Conservation (phyloP, 2,888 invertebrate genomes). For the Phasia obesa region DNA sequence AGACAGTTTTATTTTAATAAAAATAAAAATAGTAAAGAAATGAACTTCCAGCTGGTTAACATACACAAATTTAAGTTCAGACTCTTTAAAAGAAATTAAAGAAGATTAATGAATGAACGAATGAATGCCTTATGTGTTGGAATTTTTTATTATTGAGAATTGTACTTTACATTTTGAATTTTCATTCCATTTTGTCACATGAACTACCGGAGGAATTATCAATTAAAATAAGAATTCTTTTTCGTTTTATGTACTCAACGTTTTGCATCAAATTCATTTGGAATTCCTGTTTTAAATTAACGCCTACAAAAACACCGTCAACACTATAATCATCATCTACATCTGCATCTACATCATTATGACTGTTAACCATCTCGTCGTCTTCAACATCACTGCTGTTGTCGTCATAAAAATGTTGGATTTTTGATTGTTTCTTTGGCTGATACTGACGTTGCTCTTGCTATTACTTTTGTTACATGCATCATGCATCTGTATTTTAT, state of each 20-base stretch:
- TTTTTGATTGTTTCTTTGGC: slow-evolving; percentile 59
- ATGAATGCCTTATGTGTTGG: slow-evolving; percentile 56
- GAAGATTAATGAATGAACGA: slow-evolving; percentile 66
- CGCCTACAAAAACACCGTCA: slow-evolving; percentile 55
- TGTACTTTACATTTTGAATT: slow-evolving; percentile 24
- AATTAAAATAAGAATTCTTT: slow-evolving; percentile 69
- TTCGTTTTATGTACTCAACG: slow-evolving; percentile 65
- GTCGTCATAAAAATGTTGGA: slow-evolving; percentile 54
- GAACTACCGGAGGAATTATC: slow-evolving; percentile 59
- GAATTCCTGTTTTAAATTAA: slow-evolving; percentile 66
- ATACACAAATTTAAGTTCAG: background rate
- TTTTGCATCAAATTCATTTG: slow-evolving; percentile 62
- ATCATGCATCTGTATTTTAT: slow-evolving; percentile 55
- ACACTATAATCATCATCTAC: background rate
- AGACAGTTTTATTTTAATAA: slow-evolving; percentile 1
- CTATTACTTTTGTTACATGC: slow-evolving; percentile 57
- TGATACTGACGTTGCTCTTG: slow-evolving; percentile 39
- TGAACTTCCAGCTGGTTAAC: background rate
- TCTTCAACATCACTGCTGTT: slow-evolving; percentile 20
- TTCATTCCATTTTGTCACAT: slow-evolving; percentile 53
- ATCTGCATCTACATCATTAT: background rate
- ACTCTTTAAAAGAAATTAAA: slow-evolving; percentile 10
- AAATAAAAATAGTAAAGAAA: background rate
- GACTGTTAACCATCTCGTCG: slow-evolving; percentile 3
- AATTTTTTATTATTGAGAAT: slow-evolving; percentile 50